Evolutionary conservation across 2,797 vertebrate genomes (phyloP), one percentile per base, ranked within the genome.

Genomic region (Lagodon rhomboides): DNA sequence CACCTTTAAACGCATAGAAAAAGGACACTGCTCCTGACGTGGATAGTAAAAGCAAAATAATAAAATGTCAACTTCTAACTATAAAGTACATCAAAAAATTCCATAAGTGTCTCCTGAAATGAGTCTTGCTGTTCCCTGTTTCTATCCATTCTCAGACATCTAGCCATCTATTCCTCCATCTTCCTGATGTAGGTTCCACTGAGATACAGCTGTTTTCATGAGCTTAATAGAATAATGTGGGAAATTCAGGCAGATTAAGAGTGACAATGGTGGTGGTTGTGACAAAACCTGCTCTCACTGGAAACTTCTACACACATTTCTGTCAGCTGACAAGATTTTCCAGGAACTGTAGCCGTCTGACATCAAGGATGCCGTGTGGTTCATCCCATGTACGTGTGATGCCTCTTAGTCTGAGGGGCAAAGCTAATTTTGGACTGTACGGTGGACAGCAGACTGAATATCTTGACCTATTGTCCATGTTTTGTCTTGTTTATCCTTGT

Each of bases 301-400:
- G 53, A 5, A 79, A 55, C 22, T 12, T 53, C 16, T 66, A 34
- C 59, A 59, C 27, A 44, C 38, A 16, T 66, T 46, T 77, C 34
- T 8, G 67, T 88, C 79, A 88, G 62, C 25, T 81, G 82, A 87
- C 66, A 16, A 15, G 13, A 51, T 71, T 86, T 79, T 88, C 84
- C 84, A 66, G 50, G 72, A 82, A 76, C 12, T 51, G 23, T 44
- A 60, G 17, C 23, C 2, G 5, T 2, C n/a, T 3, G 53, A 3
- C 58, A 22, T 44, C 0, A 12, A 67, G 8, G 59, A 30, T 0
- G 12, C 4, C 2, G 46, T 46, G 55, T 68, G 63, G 1, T 51
- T 77, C 43, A 17, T 3, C 9, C 9, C 17, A 13, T 16, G 18
- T 16, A 23, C 16, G 54, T 20, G 10, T 38, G 30, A 44, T n/a